Percentiles rank a stretch among this genome's conserved stretches.
Conservation (phyloP, 2,797 vertebrate genomes). For the Decapterus maruadsi region DNA sequence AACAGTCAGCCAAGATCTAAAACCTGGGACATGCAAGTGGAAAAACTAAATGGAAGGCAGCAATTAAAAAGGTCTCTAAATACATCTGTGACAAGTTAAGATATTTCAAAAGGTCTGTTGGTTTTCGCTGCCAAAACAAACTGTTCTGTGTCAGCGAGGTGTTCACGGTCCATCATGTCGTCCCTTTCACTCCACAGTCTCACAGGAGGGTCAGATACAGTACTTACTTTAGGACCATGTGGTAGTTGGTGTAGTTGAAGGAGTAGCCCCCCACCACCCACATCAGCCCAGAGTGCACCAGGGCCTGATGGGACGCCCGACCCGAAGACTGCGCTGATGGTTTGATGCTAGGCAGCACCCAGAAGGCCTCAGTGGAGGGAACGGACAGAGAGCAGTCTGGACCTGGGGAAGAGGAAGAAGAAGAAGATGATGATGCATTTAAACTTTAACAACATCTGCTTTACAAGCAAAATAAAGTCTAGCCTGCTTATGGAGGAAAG, state of each 20-base stretch:
- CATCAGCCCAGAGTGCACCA: conserved; percentile 94
- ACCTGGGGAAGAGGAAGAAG: conserved; percentile 70
- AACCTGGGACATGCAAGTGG: no score
- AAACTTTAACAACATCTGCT: no score
- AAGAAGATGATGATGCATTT: no score
- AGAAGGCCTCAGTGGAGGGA: conserved; percentile 94
- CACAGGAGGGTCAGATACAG: background rate
- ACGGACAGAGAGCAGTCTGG: conserved; percentile 95
- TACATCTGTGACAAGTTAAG: background rate
- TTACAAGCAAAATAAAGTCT: no score
- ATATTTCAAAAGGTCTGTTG: background rate
- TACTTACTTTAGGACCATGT: conserved; percentile 97
- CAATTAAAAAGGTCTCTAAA: no score
- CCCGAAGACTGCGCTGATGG: conserved; percentile 93
- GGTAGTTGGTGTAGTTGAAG: conserved; percentile 96
- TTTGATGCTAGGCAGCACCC: conserved; percentile 94
- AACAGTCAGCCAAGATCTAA: no score
- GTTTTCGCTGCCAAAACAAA: background rate
- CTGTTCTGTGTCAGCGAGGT: no score
- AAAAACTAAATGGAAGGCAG: no score
- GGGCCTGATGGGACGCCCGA: conserved; percentile 93
- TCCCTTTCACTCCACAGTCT: no score
- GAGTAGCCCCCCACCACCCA: conserved; percentile 97
- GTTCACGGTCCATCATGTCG: background rate
- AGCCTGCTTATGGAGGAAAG: no score